Conservation (phyloP, 2,888 invertebrate genomes). For the Drosophila monieri region DNA sequence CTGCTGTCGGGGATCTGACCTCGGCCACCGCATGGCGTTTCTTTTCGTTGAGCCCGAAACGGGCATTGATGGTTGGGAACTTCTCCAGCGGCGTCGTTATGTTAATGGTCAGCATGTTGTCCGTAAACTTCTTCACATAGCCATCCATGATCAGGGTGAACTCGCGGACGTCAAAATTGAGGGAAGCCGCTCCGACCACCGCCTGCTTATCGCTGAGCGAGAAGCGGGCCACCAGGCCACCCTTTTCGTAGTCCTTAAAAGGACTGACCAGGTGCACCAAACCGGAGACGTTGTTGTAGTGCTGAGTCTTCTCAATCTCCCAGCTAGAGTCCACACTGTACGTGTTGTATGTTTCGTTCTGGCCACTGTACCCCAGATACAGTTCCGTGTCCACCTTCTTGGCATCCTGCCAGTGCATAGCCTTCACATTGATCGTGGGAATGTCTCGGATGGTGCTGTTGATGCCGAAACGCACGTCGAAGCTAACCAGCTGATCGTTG, state of each 20-base stretch:
- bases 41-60: conserved; percentile 89
- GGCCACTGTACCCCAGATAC: conserved; percentile 84
- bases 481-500: conserved; percentile 82
- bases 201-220: conserved; percentile 87
- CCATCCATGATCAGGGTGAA: conserved; percentile 88
- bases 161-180: conserved; percentile 89
- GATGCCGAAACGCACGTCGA: conserved; percentile 85
- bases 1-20: conserved; percentile 88
- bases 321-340: conserved; percentile 89
- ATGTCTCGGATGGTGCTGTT: conserved; percentile 86
- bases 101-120: conserved; percentile 90
- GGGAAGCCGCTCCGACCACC: conserved; percentile 88
- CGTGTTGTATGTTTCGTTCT: conserved; percentile 84
- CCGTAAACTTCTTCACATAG: conserved; percentile 88
- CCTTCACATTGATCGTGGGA: conserved; percentile 85
- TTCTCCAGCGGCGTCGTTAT: conserved; percentile 90
- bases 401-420: conserved; percentile 85
- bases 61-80: conserved; percentile 87
- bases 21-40: conserved; percentile 90
- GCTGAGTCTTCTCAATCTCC: conserved; percentile 86
- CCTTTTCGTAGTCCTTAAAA: conserved; percentile 88
- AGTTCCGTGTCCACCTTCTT: conserved; percentile 85
- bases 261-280: conserved; percentile 88
- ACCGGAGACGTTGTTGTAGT: conserved; percentile 86
- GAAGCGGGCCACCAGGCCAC: conserved; percentile 88